Base-by-base conservation (phyloP, 2,888 invertebrate species). In the Melangyna quadrimaculata region DNA sequence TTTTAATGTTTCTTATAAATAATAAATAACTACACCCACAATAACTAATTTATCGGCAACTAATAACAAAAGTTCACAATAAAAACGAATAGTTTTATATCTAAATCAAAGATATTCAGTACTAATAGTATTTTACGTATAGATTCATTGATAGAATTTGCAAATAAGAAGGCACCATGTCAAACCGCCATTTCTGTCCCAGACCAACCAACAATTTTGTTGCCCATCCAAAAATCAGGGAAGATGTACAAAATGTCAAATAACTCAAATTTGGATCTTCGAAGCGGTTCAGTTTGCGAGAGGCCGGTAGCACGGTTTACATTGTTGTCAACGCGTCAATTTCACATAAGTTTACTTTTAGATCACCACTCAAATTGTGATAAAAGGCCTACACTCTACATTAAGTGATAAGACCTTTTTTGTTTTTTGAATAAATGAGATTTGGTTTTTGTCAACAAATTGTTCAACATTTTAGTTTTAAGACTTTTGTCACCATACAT, bases 1-100 rank as follows among this genome's bases (percentile, higher is more conserved):
- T 43, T 22, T 4, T 40, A 57, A 35, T 69, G 37, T 22, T 4
- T 32, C 51, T 78, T 73, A 73, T 12, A 70, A 71, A 78, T 69
- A 78, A 61, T 48, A 55, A 77, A 35, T 63, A 55, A 55, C 51
- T 57, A 40, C 63, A 17, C 48, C 57, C 55, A n/a, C 63, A 65
- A n/a, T n/a, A n/a, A n/a, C n/a, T n/a, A n/a, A 65, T 63, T 22
- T 10, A 29, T 45, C 9, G 40, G 19, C 1, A 40, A 63, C 35
- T 29, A 10, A 40, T 45, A 59, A 67, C 40, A 45, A 22, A 40
- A 29, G 43, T 40, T 22, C 4, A 24, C 40, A 53, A 45, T 43
- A 48, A 45, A 22, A 12, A 63, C n/a, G n/a, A n/a, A 70, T 2
- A 17, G 43, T n/a, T 14, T 3, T 10, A 35, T 51, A 17, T 19